Evolutionary conservation across 2,113 vertebrate genomes (phyloP).

Genomic region (Erythrocercus mccallii): DNA sequence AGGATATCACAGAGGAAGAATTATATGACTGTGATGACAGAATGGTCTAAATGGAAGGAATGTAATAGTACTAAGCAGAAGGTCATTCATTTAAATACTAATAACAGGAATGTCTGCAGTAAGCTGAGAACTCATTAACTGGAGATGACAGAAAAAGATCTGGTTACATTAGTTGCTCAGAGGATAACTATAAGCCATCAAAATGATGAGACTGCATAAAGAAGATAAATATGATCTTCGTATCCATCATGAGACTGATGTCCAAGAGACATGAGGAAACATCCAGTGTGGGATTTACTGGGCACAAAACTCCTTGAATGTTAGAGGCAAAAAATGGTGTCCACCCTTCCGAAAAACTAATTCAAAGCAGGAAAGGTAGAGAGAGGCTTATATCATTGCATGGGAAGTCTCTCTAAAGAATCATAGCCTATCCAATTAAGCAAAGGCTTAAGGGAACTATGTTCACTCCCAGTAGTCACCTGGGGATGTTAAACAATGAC

Average conservation of each 20-base stretch:
- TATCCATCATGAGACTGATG: neutral
- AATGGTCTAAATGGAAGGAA: slow-evolving; percentile 50
- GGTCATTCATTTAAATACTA: slow-evolving; percentile 63
- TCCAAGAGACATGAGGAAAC: neutral
- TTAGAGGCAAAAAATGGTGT: neutral
- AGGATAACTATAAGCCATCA: slow-evolving; percentile 17
- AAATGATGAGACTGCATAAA: slow-evolving; percentile 23
- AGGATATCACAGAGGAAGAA: neutral
- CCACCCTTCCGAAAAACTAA: neutral
- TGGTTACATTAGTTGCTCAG: slow-evolving; percentile 44
- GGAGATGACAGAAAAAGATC: slow-evolving; percentile 55
- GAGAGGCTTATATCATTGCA: neutral
- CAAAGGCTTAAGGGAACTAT: neutral
- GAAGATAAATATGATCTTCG: slow-evolving; percentile 1
- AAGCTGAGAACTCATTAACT: slow-evolving; percentile 57
- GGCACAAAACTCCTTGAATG: neutral
- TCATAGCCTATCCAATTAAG: neutral
- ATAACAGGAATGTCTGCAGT: slow-evolving; percentile 50
- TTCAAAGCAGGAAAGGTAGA: neutral
- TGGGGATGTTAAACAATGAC: neutral
- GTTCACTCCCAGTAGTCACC: neutral
- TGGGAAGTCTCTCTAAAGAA: neutral
- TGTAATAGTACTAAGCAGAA: slow-evolving; percentile 31
- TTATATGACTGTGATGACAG: slow-evolving; percentile 19
- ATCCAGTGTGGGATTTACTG: neutral